phyloP scores from a whole-genome alignment of 2,113 vertebrate species.

The Gallinago paraguaiae region DNA sequence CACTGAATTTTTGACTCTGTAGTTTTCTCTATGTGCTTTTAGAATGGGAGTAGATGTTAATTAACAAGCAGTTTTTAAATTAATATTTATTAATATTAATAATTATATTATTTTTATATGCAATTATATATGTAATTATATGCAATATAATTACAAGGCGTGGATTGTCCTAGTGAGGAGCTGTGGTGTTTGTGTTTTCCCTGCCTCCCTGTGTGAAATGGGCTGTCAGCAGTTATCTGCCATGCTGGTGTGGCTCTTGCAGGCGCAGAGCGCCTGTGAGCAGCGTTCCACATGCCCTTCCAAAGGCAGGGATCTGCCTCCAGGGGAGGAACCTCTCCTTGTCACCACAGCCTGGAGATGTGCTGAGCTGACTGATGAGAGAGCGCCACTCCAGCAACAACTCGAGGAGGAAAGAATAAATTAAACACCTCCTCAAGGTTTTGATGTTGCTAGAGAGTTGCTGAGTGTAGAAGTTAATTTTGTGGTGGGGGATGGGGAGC shows the following conservation, averaged over 20 bases:
- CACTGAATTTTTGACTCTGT: background rate
- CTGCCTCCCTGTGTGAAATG: background rate
- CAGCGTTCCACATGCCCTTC: background rate
- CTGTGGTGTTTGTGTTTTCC: background rate
- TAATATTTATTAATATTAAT: no score
- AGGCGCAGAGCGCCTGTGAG: background rate
- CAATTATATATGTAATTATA: no score
- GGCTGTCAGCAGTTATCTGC: background rate
- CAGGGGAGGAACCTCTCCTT: rapidly evolving
- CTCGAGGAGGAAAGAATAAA: background rate
- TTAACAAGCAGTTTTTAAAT: background rate
- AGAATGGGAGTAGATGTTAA: background rate
- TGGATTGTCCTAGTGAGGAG: background rate
- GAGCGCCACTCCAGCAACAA: rapidly evolving
- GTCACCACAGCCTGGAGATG: background rate
- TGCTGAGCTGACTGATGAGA: background rate
- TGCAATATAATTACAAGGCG: background rate
- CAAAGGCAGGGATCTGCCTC: background rate
- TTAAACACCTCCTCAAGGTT: background rate
- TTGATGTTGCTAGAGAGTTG: background rate
- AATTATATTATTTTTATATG: no score
- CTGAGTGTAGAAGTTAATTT: background rate
- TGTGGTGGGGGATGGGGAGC: background rate
- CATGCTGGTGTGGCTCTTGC: rapidly evolving
- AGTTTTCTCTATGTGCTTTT: background rate